Percentiles rank a stretch among this genome's conserved stretches.
Conservation (phyloP, 37 sponge, comb jelly and placozoan genomes). For the Lycopodina hypogea region DNA sequence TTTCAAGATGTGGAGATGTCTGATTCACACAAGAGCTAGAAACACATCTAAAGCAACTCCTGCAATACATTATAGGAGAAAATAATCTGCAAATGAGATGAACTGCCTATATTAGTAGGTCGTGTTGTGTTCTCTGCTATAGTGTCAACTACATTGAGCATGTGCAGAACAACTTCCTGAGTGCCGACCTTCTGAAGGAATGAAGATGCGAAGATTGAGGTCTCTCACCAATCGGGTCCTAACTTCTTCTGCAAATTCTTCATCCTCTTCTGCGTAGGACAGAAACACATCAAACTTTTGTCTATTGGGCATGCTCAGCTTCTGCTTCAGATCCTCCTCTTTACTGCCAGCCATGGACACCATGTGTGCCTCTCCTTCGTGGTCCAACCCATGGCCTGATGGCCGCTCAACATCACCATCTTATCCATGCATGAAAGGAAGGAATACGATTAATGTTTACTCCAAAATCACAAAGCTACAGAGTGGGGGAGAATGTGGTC, state of each 20-base stretch:
- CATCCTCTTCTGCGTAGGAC: slow-evolving; percentile 52
- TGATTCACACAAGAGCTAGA: neutral
- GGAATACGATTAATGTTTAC: too few relatives aligned
- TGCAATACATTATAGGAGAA: too few relatives aligned
- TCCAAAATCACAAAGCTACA: too few relatives aligned
- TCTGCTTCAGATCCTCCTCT: neutral
- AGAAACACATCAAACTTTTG: slow-evolving; percentile 58
- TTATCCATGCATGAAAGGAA: too few relatives aligned
- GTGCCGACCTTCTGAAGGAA: slow-evolving; percentile 42
- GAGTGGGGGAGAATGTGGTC: neutral
- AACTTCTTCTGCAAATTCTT: slow-evolving; percentile 62
- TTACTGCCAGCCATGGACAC: neutral
- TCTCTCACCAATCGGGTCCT: slow-evolving; percentile 9
- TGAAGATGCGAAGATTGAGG: slow-evolving; percentile 21
- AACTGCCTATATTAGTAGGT: too few relatives aligned
- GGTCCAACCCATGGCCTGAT: neutral
- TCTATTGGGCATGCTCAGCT: neutral
- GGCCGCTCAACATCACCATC: neutral
- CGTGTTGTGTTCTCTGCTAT: too few relatives aligned
- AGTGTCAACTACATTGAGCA: too few relatives aligned
- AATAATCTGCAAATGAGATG: too few relatives aligned
- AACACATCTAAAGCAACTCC: neutral
- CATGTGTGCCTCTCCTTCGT: neutral
- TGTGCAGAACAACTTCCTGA: too few relatives aligned
- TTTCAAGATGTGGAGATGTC: too few relatives aligned